A percentile compares a stretch with the other conserved stretches of the same genome.
Conservation (phyloP, 1,140 invertebrate genomes). For the Drosophila ohnishii region DNA sequence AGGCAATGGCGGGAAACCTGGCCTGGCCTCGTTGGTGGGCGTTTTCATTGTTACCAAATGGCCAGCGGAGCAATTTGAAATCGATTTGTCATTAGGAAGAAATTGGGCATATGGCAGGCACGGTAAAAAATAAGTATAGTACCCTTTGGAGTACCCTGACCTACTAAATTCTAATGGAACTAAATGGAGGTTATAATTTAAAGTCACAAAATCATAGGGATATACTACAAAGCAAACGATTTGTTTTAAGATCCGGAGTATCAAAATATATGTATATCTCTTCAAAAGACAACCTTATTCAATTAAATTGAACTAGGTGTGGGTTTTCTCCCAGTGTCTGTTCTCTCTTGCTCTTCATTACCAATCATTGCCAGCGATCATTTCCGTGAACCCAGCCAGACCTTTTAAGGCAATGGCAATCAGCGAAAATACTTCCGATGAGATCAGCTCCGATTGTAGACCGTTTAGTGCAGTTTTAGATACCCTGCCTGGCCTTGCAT, state of each 20-base stretch:
- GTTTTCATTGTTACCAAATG: constrained; percentile 52
- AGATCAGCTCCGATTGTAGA: constrained; percentile 32
- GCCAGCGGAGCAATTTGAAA: constrained; percentile 53
- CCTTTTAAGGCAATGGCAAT: constrained; percentile 52
- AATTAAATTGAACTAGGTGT: neutral
- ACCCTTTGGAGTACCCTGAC: neutral
- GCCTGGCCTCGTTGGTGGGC: constrained; percentile 47
- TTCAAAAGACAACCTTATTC: neutral
- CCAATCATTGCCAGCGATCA: constrained; percentile 56
- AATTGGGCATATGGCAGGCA: constrained; percentile 19
- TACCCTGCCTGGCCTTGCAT: constrained; percentile 28
- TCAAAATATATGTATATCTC: neutral
- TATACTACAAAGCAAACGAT: neutral
- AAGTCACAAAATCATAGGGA: neutral
- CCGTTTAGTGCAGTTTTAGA: constrained; percentile 40
- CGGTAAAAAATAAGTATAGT: neutral
- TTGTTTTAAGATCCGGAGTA: neutral
- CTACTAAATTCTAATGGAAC: neutral
- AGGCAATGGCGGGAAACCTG: constrained; percentile 5
- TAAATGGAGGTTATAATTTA: neutral
- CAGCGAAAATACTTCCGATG: constrained; percentile 74
- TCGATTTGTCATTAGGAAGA: constrained; percentile 57
- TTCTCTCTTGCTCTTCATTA: constrained; percentile 51
- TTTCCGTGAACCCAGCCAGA: constrained; percentile 51
- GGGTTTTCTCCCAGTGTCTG: constrained; percentile 9